Evolutionary conservation across 2,888 invertebrate species (phyloP).

Genomic region (Lysandra coridon): DNA sequence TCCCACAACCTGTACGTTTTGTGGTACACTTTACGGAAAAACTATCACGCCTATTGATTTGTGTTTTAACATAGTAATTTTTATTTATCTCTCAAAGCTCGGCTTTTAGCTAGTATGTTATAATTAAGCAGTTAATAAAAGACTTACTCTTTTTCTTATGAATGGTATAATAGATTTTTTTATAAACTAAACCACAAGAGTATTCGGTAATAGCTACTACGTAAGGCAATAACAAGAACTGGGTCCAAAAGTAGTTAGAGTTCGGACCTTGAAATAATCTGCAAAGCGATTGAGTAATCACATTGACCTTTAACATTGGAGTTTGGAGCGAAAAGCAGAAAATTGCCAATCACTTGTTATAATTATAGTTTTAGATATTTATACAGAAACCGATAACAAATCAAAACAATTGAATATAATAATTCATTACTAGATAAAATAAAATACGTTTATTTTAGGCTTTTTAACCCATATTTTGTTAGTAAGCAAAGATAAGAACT

Average conservation of each 20-base stretch:
- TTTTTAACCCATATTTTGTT: no score
- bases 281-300: constrained; percentile 4
- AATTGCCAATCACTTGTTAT: neutral
- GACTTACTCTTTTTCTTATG: no score
- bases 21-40: no score
- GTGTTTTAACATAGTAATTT: no score
- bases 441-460: no score
- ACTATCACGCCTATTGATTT: no score
- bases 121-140: neutral
- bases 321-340: neutral
- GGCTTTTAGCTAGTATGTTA: no score
- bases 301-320: neutral
- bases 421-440: neutral
- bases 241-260: neutral
- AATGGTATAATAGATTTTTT: neutral
- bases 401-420: neutral
- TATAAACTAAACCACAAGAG: neutral
- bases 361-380: neutral
- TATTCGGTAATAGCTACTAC: neutral
- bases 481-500: neutral
- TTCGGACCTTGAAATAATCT: neutral
- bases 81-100: no score
- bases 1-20: no score
- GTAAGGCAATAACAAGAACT: neutral
- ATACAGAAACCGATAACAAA: neutral